phyloP scores from a whole-genome alignment of 2,888 invertebrate genomes.

The Hyppa rectilinea region DNA sequence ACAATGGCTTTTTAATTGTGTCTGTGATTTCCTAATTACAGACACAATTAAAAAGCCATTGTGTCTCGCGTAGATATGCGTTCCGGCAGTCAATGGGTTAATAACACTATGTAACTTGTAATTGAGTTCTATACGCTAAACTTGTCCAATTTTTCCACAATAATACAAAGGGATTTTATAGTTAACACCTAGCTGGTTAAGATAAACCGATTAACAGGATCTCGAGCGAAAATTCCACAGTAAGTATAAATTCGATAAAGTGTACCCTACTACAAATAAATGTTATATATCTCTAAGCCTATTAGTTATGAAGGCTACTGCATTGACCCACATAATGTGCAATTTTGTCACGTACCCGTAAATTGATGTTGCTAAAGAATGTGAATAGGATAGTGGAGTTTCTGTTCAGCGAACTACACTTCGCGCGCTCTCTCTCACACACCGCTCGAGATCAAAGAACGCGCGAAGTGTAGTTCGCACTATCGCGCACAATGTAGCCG shows the following conservation, averaged over 20 bases:
- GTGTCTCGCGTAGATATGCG: no score
- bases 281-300: constrained; percentile 33
- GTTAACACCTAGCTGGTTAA: not conserved
- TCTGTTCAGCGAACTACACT: no score
- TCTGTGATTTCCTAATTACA: no score
- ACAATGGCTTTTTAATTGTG: no score
- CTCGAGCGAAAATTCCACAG: not conserved
- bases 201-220: constrained; percentile 7
- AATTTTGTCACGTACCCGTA: constrained; percentile 45
- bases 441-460: no score
- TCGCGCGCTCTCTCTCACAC: no score
- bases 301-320: constrained; percentile 21
- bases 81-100: no score
- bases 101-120: no score
- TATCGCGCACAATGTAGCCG: no score
- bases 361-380: constrained; percentile 36
- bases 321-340: constrained; percentile 48
- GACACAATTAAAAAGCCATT: no score
- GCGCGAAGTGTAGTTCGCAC: no score
- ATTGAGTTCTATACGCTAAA: not conserved
- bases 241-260: constrained; percentile 5
- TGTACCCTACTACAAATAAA: constrained; percentile 20
- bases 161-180: no score
- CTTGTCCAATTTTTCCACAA: not conserved
- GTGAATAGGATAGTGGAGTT: constrained; percentile 10